These are phyloP conservation scores for Ostrea edulis DNA, from an alignment of 1,140 invertebrate genomes.

Conservation along the genomic window DNA sequence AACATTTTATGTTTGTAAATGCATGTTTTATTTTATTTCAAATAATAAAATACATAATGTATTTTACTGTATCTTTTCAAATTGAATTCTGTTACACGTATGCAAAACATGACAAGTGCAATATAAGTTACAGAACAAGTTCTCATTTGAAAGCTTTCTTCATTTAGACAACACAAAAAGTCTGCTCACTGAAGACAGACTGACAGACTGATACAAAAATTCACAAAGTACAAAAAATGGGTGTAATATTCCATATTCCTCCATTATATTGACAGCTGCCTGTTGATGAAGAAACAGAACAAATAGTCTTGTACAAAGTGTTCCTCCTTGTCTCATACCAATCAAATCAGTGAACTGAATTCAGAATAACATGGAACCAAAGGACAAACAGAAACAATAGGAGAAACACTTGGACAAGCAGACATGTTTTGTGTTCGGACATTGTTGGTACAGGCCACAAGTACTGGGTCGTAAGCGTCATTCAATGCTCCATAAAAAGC, in stretches of 20 bases:
- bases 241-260: slow-evolving; percentile 41
- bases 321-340: slow-evolving; percentile 41
- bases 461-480: slow-evolving; percentile 31
- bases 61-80: slow-evolving; percentile 29
- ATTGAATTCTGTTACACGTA: slow-evolving; percentile 25
- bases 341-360: not conserved
- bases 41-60: slow-evolving; percentile 34
- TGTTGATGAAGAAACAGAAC: slow-evolving; percentile 37
- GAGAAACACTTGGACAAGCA: slow-evolving; percentile 29
- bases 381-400: slow-evolving; percentile 20
- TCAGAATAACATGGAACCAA: slow-evolving; percentile 3
- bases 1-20: not conserved
- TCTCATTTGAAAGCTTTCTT: slow-evolving; percentile 34
- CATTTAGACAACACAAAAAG: slow-evolving; percentile 39
- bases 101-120: slow-evolving; percentile 36
- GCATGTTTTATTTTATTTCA: slow-evolving; percentile 38
- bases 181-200: not conserved
- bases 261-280: slow-evolving; percentile 45
- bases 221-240: slow-evolving; percentile 39
- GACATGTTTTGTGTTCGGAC: slow-evolving; percentile 38
- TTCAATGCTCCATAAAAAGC: slow-evolving; percentile 34
- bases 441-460: slow-evolving; percentile 42
- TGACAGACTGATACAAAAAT: slow-evolving; percentile 23
- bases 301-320: slow-evolving; percentile 38
- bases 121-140: slow-evolving; percentile 38